Evolutionary conservation across 2,888 invertebrate genomes (phyloP).

Genomic region (Frankliniella fusca): DNA sequence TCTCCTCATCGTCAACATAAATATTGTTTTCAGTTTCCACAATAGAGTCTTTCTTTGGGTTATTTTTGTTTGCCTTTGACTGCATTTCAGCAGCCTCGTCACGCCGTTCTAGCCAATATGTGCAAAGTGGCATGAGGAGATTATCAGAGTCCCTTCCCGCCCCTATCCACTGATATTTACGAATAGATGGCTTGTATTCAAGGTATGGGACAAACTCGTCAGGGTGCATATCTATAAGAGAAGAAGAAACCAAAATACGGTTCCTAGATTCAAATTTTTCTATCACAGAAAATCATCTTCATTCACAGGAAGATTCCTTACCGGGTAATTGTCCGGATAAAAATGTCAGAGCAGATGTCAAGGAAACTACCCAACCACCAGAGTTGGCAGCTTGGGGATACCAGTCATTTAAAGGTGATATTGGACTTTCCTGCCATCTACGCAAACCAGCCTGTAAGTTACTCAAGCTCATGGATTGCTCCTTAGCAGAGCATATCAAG

Average conservation of each 20-base stretch:
- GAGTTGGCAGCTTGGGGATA: conserved; percentile 53
- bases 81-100: conserved; percentile 44
- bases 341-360: conserved; percentile 77
- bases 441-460: conserved; percentile 69
- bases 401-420: conserved; percentile 78
- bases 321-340: conserved; percentile 76
- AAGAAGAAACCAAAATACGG: conserved; percentile 22
- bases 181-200: conserved; percentile 70
- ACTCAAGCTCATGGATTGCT: conserved; percentile 74
- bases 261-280: background rate
- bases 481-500: conserved; percentile 77
- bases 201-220: conserved; percentile 85
- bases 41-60: conserved; percentile 34
- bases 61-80: conserved; percentile 25
- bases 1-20: conserved; percentile 2
- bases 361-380: conserved; percentile 68
- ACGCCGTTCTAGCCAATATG: conserved; percentile 70
- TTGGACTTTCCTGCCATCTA: conserved; percentile 73
- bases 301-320: conserved; percentile 32
- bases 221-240: conserved; percentile 56
- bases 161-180: conserved; percentile 86
- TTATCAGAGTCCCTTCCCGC: conserved; percentile 86
- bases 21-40: background rate
- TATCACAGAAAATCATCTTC: background rate
- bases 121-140: conserved; percentile 67